phyloP scores from a whole-genome alignment of 2,797 vertebrate genomes.

The Notoglanidium macrostoma region DNA sequence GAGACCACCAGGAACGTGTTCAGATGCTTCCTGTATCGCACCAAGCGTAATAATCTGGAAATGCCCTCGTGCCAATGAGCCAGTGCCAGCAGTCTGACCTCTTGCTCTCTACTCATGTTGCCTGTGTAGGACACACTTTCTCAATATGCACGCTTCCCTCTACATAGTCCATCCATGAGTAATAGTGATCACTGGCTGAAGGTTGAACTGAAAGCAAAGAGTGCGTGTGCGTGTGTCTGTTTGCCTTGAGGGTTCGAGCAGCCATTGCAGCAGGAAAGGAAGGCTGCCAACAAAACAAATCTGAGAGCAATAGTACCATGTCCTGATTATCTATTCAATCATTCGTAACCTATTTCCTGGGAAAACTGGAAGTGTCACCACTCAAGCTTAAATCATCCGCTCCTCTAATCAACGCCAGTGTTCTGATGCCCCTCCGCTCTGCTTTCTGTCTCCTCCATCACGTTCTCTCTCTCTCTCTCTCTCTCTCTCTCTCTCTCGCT shows the following conservation, averaged over 20 bases:
- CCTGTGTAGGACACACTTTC: constrained; percentile 44
- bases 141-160: constrained; percentile 34
- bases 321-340: constrained; percentile 62
- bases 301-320: constrained; percentile 58
- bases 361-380: constrained; percentile 60
- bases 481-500: neutral
- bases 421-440: constrained; percentile 61
- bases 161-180: constrained; percentile 51
- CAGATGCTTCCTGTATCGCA: constrained; percentile 51
- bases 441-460: constrained; percentile 67
- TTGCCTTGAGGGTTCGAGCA: constrained; percentile 52
- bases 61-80: constrained; percentile 38
- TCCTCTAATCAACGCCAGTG: constrained; percentile 55
- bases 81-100: constrained; percentile 46
- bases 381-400: constrained; percentile 60
- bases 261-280: constrained; percentile 58
- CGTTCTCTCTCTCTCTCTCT: neutral
- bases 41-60: constrained; percentile 48
- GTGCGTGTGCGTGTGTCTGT: constrained; percentile 35
- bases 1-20: constrained; percentile 53
- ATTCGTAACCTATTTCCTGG: constrained; percentile 61
- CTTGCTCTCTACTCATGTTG: constrained; percentile 44
- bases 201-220: constrained; percentile 28
- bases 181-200: constrained; percentile 48
- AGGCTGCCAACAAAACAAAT: constrained; percentile 57